Conservation (phyloP, 2,113 vertebrate species). For the Calidris pugnax region DNA sequence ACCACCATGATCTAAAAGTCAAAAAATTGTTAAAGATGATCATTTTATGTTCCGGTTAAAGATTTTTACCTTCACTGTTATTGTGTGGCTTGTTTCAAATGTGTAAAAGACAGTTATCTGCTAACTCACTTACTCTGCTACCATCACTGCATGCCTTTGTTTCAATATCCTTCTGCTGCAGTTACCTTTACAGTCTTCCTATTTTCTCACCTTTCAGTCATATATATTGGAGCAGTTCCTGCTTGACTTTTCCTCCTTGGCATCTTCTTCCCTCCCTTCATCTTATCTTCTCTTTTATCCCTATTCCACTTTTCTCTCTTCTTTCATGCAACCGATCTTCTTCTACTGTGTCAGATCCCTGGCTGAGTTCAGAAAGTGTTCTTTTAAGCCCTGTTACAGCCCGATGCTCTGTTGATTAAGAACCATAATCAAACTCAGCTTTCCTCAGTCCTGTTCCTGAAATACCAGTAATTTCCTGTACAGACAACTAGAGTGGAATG, state of each 20-base stretch:
- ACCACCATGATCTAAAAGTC: rapidly evolving
- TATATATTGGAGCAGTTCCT: background rate
- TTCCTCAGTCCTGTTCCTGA: background rate
- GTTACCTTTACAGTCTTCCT: background rate
- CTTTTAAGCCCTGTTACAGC: background rate
- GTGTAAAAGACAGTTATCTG: background rate
- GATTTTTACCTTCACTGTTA: background rate
- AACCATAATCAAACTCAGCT: background rate
- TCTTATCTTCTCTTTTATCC: background rate
- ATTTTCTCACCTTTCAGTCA: background rate
- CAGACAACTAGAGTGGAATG: background rate
- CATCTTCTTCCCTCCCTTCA: background rate
- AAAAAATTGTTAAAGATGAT: background rate
- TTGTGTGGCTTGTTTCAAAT: background rate
- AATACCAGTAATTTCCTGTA: background rate
- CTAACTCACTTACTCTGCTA: background rate
- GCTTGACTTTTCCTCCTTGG: background rate
- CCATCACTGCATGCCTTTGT: rapidly evolving
- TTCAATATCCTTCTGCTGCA: background rate
- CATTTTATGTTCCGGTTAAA: background rate
- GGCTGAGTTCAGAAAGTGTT: background rate
- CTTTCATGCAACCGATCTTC: background rate
- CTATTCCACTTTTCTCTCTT: background rate
- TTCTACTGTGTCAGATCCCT: background rate
- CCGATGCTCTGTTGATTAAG: background rate